Percentiles rank a stretch among this genome's conserved stretches.
These are phyloP conservation scores for Dendrocopos noguchii DNA, from an alignment of 2,113 vertebrate species.

Conservation along the genomic window DNA sequence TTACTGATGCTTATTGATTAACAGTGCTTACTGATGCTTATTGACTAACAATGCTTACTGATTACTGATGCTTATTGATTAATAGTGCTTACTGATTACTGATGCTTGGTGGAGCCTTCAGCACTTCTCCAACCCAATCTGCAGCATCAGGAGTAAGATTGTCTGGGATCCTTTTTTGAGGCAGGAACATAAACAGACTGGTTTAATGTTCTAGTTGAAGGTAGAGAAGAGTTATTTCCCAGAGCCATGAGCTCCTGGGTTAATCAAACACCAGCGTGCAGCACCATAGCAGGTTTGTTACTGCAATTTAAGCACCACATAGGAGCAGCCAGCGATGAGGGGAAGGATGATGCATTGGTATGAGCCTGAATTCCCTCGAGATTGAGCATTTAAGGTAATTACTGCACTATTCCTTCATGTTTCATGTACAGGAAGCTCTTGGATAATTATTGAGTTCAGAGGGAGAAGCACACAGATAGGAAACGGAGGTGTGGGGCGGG, in stretches of 20 bases:
- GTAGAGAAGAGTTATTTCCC: neutral
- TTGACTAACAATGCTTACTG: neutral
- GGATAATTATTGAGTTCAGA: neutral
- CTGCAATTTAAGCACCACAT: neutral
- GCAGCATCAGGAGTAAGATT: neutral
- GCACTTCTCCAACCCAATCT: neutral
- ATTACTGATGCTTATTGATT: neutral
- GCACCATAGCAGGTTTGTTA: neutral
- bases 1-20: too few species aligned
- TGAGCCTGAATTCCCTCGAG: neutral
- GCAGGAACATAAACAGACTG: neutral
- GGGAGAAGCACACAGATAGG: neutral
- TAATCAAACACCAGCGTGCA: neutral
- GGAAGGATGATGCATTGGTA: neutral
- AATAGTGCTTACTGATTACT: neutral
- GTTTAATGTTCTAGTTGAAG: neutral
- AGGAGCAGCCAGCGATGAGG: neutral
- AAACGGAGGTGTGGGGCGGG: neutral
- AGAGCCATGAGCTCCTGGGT: neutral
- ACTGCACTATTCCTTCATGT: neutral
- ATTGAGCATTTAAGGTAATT: slow-evolving; percentile 24
- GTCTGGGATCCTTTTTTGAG: neutral
- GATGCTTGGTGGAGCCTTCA: neutral
- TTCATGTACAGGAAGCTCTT: neutral
- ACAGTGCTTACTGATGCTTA: neutral